Evolutionary conservation across 1,140 invertebrate species (phyloP).

Genomic region (Hesperophylax magnus): DNA sequence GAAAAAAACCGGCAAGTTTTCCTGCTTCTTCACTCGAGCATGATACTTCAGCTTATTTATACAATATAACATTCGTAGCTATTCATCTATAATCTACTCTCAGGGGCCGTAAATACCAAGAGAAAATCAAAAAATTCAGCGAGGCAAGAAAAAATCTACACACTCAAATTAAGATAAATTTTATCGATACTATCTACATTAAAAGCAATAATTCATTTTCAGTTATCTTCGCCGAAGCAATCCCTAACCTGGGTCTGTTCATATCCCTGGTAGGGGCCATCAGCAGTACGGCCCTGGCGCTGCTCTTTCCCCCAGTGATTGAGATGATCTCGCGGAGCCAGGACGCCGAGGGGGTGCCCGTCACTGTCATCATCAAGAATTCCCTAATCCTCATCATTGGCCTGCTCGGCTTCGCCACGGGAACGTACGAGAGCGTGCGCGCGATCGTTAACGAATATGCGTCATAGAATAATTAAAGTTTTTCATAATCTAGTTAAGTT

Average conservation of each 20-base stretch:
- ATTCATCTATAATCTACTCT: too few species aligned
- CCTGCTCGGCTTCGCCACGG: constrained; percentile 79
- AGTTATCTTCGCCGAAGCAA: constrained; percentile 86
- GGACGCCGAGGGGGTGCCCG: constrained; percentile 64
- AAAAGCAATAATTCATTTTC: constrained; percentile 59
- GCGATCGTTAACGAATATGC: constrained; percentile 72
- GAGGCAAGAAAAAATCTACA: neutral
- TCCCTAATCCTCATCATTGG: constrained; percentile 78
- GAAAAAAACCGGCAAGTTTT: too few species aligned
- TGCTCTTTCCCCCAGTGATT: constrained; percentile 91
- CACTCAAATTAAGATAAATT: neutral
- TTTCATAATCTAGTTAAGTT: too few species aligned
- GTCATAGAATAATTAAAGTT: too few species aligned
- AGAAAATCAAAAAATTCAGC: neutral
- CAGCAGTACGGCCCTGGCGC: constrained; percentile 87
- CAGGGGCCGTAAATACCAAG: too few species aligned
- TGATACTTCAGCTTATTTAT: too few species aligned
- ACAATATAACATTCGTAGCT: too few species aligned
- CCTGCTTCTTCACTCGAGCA: too few species aligned
- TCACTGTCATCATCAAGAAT: constrained; percentile 73
- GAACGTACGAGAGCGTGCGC: constrained; percentile 80
- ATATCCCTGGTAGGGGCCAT: constrained; percentile 93
- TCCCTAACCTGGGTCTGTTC: constrained; percentile 88
- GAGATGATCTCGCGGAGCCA: constrained; percentile 78
- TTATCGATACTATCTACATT: neutral